Percentiles rank a stretch among this genome's conserved stretches.
phyloP scores from a whole-genome alignment of 2,797 vertebrate genomes.

The Poecilia wingei region DNA sequence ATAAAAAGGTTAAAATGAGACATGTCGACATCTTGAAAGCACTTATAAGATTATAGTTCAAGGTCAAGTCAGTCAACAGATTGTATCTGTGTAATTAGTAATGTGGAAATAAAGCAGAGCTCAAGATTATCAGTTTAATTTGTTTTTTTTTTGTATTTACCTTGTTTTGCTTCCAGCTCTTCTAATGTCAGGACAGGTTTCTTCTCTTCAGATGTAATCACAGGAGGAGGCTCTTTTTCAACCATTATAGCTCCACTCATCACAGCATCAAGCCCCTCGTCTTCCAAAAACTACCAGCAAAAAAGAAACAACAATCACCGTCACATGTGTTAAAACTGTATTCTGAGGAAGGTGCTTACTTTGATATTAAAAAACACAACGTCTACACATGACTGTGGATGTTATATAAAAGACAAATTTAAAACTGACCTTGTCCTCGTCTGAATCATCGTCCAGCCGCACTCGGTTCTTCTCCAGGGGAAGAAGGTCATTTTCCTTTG shows the following conservation, averaged over 20 bases:
- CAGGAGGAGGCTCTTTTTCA: slow-evolving; percentile 61
- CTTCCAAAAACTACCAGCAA: slow-evolving; percentile 74
- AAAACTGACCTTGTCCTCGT: slow-evolving; percentile 87
- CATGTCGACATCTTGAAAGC: background rate
- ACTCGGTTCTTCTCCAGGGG: slow-evolving; percentile 97
- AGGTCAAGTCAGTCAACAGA: background rate
- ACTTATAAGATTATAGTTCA: background rate
- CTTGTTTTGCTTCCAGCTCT: slow-evolving; percentile 97
- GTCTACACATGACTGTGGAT: background rate
- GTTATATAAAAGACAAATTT: background rate
- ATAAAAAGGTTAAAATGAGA: background rate
- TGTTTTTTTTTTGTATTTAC: slow-evolving; percentile 63
- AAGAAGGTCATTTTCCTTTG: slow-evolving; percentile 95
- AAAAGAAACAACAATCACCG: background rate
- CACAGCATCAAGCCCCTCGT: slow-evolving; percentile 73
- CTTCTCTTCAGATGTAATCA: slow-evolving; percentile 85
- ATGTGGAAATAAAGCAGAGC: background rate
- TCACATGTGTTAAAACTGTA: background rate
- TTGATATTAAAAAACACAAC: background rate
- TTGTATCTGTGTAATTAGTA: background rate
- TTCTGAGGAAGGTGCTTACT: background rate
- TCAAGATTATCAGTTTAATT: background rate
- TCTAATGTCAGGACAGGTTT: slow-evolving; percentile 89
- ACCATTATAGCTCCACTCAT: slow-evolving; percentile 59
- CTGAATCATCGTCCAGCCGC: slow-evolving; percentile 93